Percentiles rank a stretch among this genome's conserved stretches.
phyloP scores from a whole-genome alignment of 2,113 vertebrate species.

The Erpornis zantholeuca region DNA sequence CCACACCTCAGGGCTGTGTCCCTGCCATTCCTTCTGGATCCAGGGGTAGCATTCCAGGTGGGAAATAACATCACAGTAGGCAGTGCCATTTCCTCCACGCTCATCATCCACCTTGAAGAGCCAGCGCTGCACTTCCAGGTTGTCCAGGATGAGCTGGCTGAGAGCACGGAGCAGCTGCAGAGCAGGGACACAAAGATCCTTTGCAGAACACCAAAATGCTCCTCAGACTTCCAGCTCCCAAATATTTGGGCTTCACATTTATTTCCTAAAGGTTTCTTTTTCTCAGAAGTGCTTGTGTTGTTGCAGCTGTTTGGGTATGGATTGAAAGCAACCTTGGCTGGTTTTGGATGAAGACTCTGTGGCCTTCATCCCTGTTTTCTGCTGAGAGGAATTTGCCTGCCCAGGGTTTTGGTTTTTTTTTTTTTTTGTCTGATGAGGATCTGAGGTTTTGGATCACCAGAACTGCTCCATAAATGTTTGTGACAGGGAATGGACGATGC shows the following conservation, averaged over 20 bases:
- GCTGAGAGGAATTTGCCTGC: background rate
- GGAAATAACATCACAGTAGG: constrained; percentile 77
- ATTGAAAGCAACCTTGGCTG: background rate
- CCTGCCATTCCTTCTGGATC: constrained; percentile 62
- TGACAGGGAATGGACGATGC: background rate
- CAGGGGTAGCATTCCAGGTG: constrained; percentile 76
- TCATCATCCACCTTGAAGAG: constrained; percentile 84
- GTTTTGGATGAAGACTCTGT: background rate
- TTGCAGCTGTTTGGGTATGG: accelerated
- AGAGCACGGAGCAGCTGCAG: constrained; percentile 78
- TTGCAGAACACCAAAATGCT: too few relatives aligned
- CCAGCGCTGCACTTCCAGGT: constrained; percentile 82
- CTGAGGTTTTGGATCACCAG: background rate
- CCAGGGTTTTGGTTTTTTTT: background rate
- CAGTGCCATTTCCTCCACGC: constrained; percentile 75
- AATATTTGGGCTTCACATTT: background rate
- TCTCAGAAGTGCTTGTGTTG: background rate
- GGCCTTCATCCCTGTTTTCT: background rate
- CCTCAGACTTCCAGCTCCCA: background rate
- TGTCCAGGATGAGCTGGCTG: constrained; percentile 74
- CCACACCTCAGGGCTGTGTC: constrained; percentile 64
- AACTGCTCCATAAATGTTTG: background rate
- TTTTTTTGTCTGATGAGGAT: background rate
- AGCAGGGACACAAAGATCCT: background rate
- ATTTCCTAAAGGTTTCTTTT: background rate